Base-by-base conservation (phyloP, 2,888 invertebrate species). In the Epirrita christyi region DNA sequence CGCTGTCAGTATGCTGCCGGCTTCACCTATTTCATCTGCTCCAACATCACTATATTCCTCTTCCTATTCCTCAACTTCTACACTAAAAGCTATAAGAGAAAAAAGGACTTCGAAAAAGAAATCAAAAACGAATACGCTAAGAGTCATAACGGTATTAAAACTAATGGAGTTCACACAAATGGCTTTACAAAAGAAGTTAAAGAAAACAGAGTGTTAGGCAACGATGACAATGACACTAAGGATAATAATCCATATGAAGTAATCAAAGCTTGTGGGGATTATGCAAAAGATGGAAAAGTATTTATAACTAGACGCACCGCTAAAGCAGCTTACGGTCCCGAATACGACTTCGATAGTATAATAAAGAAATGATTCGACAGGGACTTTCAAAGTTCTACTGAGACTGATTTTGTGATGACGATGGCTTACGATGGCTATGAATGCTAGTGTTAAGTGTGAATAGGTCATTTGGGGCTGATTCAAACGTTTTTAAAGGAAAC, bases 41-140 rank as follows among this genome's bases (percentile, higher is more conserved):
- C 93, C 10, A 95, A 95, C 74, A 92, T 94, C 0, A 78, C 84
- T 0, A 87, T 94, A 28, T 95, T 95, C 72, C 86, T 95, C 0
- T 93, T 94, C 66, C 88, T 95, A 36, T 95, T 95, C 75, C 91
- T 94, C 40, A 93, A 94, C 67, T 95, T 95, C 77, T 95, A 95
- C 75, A 75, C 93, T 0, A 92, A 92, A 57, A 94, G 93, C 61
- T 95, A 95, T 77, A 89, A 86, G 61, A 83, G 69, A 55, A 51
- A 54, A 28, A 83, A 79, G 62, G 79, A 71, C 28, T 64, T 71
- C 0, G 80, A 78, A 43, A 84, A 72, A 44, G 78, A 81, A 66
- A 75, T 71, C 8, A 77, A 77, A 52, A 71, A 75, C 0, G 77
- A 76, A 64, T 72, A 72, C 11, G 67, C 73, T 2, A 81, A 71